Conservation (phyloP, 1,140 invertebrate genomes). For the Caenorhabditis inopinata region DNA sequence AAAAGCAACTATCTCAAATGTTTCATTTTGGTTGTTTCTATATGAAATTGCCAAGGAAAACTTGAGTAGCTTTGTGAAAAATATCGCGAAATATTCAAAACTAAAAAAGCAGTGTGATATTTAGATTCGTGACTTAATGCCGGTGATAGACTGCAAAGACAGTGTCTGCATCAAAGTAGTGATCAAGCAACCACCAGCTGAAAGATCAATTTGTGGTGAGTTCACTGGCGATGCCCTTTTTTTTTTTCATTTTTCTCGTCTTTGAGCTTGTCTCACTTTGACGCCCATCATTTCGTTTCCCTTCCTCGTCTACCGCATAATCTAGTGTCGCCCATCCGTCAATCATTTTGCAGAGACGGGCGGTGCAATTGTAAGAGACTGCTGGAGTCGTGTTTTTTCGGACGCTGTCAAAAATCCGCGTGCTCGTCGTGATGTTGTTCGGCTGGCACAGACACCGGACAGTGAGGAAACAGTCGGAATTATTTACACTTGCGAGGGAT, state of each 20-base stretch:
- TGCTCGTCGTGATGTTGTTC: conserved; percentile 38
- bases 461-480: conserved; percentile 44
- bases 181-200: conserved; percentile 52
- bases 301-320: neutral
- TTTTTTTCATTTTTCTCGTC: neutral
- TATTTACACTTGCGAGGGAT: conserved; percentile 54
- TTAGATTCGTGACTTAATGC: conserved; percentile 42
- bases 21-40: too few species aligned
- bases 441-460: conserved; percentile 27
- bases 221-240: conserved; percentile 2
- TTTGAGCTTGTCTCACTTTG: neutral
- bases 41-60: too few species aligned
- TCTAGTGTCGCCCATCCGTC: neutral
- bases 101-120: too few species aligned
- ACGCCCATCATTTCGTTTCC: neutral
- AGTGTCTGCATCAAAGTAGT: conserved; percentile 58
- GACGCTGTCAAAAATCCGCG: conserved; percentile 5
- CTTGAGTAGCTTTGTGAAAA: too few species aligned
- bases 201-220: conserved; percentile 55
- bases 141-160: conserved; percentile 53
- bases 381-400: conserved; percentile 53
- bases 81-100: too few species aligned
- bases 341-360: conserved; percentile 49
- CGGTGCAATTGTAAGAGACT: conserved; percentile 55
- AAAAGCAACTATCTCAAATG: too few species aligned